Evolutionary conservation across 2,797 vertebrate genomes (phyloP).

Genomic region (Eulemur mongoz): DNA sequence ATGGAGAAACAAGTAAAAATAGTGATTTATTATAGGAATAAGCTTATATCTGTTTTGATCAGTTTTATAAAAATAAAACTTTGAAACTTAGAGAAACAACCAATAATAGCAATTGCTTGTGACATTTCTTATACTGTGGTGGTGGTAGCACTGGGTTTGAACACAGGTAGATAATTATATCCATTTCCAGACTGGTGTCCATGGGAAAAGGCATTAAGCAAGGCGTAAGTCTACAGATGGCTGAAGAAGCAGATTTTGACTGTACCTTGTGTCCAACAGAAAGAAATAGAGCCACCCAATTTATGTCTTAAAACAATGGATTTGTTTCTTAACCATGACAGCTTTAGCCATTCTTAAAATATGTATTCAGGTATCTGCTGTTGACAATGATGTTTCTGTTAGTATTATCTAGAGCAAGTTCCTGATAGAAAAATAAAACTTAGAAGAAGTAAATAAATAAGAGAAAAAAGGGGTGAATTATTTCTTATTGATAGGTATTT

Average conservation of each 20-base stretch:
- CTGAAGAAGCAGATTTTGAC: not conserved
- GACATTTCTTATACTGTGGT: not conserved
- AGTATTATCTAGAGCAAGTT: not conserved
- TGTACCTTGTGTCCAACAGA: not conserved
- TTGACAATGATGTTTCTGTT: not conserved
- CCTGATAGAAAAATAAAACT: slow-evolving; percentile 34
- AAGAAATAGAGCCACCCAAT: not conserved
- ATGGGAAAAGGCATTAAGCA: not conserved
- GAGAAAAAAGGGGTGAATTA: slow-evolving; percentile 85
- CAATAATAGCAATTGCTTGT: not conserved
- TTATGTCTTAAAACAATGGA: not conserved
- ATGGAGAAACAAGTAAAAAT: not conserved
- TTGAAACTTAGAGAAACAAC: not conserved
- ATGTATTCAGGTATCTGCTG: not conserved
- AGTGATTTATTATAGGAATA: not conserved
- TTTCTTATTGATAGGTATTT: slow-evolving; percentile 88
- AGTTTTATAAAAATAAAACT: not conserved
- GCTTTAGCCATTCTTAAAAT: not conserved
- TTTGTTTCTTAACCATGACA: not conserved
- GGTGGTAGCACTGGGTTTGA: not conserved
- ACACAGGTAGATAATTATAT: not conserved
- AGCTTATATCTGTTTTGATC: not conserved
- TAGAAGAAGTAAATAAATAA: slow-evolving; percentile 76
- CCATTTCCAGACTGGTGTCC: not conserved
- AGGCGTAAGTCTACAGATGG: not conserved